Conservation (phyloP, 1,140 invertebrate species). For the Drosophila cardini region DNA sequence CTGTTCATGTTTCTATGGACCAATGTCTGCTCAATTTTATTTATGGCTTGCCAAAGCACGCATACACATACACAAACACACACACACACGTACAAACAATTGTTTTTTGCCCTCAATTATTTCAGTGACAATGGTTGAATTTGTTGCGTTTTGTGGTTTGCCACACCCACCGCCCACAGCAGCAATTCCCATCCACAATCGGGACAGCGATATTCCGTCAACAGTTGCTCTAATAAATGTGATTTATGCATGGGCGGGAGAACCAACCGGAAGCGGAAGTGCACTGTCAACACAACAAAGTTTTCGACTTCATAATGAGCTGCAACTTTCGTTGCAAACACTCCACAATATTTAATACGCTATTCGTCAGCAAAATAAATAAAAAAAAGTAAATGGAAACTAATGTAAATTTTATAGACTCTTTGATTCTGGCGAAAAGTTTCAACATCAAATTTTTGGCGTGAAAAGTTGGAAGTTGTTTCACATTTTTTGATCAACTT, state of each 20-base stretch:
- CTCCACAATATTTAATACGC: conserved; percentile 37
- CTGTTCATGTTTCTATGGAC: conserved; percentile 12
- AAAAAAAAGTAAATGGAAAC: neutral
- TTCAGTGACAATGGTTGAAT: conserved; percentile 43
- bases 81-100: conserved; percentile 7
- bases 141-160: conserved; percentile 68
- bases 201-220: conserved; percentile 30
- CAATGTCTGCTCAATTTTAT: conserved; percentile 64
- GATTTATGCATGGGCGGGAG: conserved; percentile 60
- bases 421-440: neutral
- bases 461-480: conserved; percentile 53
- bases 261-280: conserved; percentile 33
- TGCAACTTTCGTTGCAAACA: neutral
- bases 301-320: conserved; percentile 56
- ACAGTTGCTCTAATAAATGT: conserved; percentile 68
- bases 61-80: conserved; percentile 7
- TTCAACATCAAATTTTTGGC: conserved; percentile 24
- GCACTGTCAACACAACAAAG: conserved; percentile 45
- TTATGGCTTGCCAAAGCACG: conserved; percentile 54
- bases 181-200: neutral
- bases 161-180: neutral
- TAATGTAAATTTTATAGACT: conserved; percentile 39
- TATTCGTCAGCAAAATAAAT: conserved; percentile 26
- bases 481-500: conserved; percentile 57
- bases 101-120: conserved; percentile 51